These are phyloP conservation scores for Regulus satrapa DNA, from an alignment of 2,113 vertebrate genomes.

Conservation along the genomic window DNA sequence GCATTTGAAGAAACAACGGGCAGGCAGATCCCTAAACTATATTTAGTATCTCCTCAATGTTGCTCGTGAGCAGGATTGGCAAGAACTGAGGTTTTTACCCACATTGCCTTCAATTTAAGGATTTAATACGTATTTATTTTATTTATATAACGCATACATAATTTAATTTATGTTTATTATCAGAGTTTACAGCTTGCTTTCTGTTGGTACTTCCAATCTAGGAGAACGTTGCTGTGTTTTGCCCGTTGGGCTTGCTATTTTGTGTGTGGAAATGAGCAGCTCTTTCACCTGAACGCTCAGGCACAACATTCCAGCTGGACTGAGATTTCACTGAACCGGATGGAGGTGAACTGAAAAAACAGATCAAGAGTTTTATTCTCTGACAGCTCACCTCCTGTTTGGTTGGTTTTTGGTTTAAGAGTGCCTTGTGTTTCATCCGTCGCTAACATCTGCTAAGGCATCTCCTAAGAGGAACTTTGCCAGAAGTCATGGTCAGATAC, in stretches of 20 bases:
- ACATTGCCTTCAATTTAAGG: not conserved
- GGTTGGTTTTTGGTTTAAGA: not conserved
- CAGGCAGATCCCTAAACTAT: not conserved
- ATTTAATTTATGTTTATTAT: not conserved
- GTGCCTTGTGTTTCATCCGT: not conserved
- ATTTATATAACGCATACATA: not conserved
- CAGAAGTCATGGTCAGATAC: not conserved
- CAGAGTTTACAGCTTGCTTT: not conserved
- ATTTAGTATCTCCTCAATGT: not conserved
- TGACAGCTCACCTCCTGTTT: not conserved
- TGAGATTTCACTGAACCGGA: not conserved
- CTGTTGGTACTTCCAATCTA: not conserved
- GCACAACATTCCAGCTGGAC: not conserved
- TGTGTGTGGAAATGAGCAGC: not conserved
- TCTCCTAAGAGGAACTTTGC: not conserved
- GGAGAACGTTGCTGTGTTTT: not conserved
- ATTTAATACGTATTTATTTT: not conserved
- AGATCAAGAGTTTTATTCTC: not conserved
- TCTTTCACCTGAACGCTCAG: not conserved
- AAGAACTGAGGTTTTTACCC: not conserved
- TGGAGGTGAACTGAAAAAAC: not conserved
- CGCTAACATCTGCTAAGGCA: not conserved
- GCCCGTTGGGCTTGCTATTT: not conserved
- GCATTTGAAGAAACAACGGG: not conserved
- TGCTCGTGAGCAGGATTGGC: rapidly evolving